These are phyloP conservation scores for Poeciliopsis infans DNA, from an alignment of 2,797 vertebrate species.

Conservation along the genomic window DNA sequence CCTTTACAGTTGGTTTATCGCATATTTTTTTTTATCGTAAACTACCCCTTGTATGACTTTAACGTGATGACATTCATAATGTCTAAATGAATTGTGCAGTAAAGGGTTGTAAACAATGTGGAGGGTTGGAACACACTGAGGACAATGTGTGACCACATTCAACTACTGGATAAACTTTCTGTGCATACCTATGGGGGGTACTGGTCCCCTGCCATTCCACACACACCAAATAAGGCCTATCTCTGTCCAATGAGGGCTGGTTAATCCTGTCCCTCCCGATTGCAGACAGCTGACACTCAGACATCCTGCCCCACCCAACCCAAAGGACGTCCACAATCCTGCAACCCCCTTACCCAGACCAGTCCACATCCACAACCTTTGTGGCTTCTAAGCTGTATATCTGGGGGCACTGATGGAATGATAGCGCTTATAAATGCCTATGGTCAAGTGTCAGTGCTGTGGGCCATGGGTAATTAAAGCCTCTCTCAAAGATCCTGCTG, in stretches of 20 bases:
- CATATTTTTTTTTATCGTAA: slow-evolving; percentile 8
- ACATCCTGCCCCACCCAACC: slow-evolving; percentile 59
- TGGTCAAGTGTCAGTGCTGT: slow-evolving; percentile 14
- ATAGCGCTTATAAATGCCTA: slow-evolving; percentile 26
- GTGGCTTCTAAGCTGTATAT: slow-evolving; percentile 36
- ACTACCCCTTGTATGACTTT: slow-evolving; percentile 3
- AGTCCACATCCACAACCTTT: slow-evolving; percentile 23
- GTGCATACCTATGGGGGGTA: slow-evolving; percentile 41
- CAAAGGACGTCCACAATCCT: slow-evolving; percentile 28
- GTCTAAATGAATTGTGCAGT: slow-evolving; percentile 10
- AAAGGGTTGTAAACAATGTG: background rate
- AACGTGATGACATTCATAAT: background rate
- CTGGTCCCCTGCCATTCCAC: slow-evolving; percentile 46
- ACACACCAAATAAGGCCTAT: slow-evolving; percentile 67
- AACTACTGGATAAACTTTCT: slow-evolving; percentile 26
- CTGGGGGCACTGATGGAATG: slow-evolving; percentile 19
- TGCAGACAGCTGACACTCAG: slow-evolving; percentile 66
- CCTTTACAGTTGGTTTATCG: slow-evolving; percentile 2
- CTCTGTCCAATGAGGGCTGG: slow-evolving; percentile 57
- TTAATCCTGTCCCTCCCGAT: slow-evolving; percentile 40
- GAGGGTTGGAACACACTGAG: background rate
- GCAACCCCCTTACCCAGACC: slow-evolving; percentile 3
- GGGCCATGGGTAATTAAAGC: slow-evolving; percentile 11
- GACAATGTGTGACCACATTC: slow-evolving; percentile 26
- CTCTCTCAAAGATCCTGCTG: slow-evolving; percentile 18